Percentiles rank a stretch among this genome's conserved stretches.
Conservation (phyloP, 2,888 invertebrate genomes). For the Sarcophaga carnaria region DNA sequence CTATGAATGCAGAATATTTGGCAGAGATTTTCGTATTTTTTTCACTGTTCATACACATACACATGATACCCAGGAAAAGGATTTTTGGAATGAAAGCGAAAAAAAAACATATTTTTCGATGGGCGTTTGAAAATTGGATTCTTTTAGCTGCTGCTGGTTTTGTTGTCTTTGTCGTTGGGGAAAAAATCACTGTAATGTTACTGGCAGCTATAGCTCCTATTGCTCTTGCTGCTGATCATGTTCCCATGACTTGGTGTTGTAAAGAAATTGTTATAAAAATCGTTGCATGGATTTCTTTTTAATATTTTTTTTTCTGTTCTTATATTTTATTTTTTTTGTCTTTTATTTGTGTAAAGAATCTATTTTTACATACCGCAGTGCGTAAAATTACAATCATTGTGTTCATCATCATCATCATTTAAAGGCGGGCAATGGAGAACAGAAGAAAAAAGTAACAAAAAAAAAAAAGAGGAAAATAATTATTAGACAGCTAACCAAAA, state of each 20-base stretch:
- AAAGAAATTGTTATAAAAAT: constrained; percentile 60
- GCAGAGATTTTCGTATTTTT: constrained; percentile 40
- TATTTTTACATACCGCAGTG: constrained; percentile 59
- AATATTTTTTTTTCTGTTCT: neutral
- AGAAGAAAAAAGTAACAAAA: too few species aligned
- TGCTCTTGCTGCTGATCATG: neutral
- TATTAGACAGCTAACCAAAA: too few species aligned
- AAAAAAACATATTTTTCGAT: constrained; percentile 58
- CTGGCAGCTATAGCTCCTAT: constrained; percentile 71
- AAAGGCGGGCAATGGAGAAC: too few species aligned
- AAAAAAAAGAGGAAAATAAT: too few species aligned
- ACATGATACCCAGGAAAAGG: constrained; percentile 3
- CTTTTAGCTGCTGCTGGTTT: constrained; percentile 62
- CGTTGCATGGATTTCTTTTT: constrained; percentile 30
- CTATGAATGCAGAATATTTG: constrained; percentile 9
- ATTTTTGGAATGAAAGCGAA: constrained; percentile 2
- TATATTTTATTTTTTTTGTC: too few species aligned
- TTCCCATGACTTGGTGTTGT: constrained; percentile 49
- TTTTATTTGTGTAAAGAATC: constrained; percentile 4
- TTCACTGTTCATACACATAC: neutral
- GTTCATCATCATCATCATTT: neutral
- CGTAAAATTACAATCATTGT: constrained; percentile 53
- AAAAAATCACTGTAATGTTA: constrained; percentile 78
- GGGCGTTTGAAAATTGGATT: constrained; percentile 71
- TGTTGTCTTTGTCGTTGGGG: constrained; percentile 53